Conservation (phyloP, 2,113 vertebrate species). For the Cygnus buccinator region DNA sequence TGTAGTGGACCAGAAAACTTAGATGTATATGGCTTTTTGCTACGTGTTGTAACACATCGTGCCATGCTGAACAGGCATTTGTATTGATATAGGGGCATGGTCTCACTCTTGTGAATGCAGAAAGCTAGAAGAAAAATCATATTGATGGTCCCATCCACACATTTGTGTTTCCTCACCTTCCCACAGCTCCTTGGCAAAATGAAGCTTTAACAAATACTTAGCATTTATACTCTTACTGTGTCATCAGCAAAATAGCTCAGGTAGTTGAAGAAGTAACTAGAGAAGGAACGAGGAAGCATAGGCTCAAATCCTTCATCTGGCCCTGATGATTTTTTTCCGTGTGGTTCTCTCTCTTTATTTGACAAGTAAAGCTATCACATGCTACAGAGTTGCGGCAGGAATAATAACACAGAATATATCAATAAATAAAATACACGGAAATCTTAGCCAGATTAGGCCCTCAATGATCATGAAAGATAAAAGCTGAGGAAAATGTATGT, state of each 20-base stretch:
- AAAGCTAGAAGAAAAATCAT: not conserved
- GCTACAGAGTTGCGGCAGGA: not conserved
- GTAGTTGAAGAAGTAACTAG: not conserved
- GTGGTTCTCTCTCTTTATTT: not conserved
- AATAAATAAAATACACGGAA: not conserved
- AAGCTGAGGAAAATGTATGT: not conserved
- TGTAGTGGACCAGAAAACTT: not conserved
- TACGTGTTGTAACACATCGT: not conserved
- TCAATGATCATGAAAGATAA: not conserved
- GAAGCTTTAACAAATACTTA: not conserved
- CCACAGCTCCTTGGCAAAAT: not conserved
- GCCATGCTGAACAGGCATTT: not conserved
- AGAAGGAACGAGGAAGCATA: not conserved
- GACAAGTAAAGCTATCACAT: not conserved
- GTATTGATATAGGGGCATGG: not conserved
- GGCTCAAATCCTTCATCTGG: not conserved
- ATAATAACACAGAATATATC: not conserved
- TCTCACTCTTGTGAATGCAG: not conserved
- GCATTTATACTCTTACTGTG: not conserved
- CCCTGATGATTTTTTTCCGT: not conserved
- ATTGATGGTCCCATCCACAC: not conserved
- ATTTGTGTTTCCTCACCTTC: not conserved
- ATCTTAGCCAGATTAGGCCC: not conserved
- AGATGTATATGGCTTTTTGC: not conserved
- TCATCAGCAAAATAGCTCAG: not conserved